Percentiles rank a stretch among this genome's conserved stretches.
These are phyloP conservation scores for Myxocyprinus asiaticus DNA, from an alignment of 2,113 vertebrate genomes.

Conservation along the genomic window DNA sequence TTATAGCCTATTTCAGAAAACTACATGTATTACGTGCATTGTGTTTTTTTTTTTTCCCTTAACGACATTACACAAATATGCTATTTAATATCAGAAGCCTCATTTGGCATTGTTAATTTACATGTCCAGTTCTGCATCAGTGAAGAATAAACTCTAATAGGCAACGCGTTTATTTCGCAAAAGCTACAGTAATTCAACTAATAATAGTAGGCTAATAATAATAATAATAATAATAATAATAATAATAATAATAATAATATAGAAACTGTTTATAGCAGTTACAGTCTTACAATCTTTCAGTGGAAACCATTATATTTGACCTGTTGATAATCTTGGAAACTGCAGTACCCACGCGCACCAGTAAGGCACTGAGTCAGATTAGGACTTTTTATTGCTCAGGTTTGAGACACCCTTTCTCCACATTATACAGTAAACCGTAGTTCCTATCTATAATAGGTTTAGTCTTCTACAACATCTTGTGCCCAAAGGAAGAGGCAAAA, in stretches of 20 bases:
- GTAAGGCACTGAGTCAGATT: constrained; percentile 12
- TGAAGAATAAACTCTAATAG: too few species aligned
- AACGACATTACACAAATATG: too few species aligned
- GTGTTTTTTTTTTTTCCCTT: too few species aligned
- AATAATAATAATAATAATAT: too few species aligned
- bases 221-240: not conserved
- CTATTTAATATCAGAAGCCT: too few species aligned
- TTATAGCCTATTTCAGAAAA: too few species aligned
- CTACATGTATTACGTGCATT: too few species aligned
- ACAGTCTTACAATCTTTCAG: not conserved
- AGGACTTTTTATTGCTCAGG: constrained; percentile 3
- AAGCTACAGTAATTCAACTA: not conserved
- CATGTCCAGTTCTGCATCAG: too few species aligned
- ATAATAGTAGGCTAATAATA: not conserved
- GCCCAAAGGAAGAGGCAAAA: not conserved
- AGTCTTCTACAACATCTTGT: not conserved
- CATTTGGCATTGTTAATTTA: too few species aligned
- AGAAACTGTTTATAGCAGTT: not conserved
- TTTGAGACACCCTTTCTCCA: too few species aligned
- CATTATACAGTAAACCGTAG: too few species aligned
- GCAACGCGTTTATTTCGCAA: not conserved
- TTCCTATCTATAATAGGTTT: not conserved
- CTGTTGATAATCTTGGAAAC: not conserved
- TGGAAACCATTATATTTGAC: not conserved
- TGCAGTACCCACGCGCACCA: constrained; percentile 15